A percentile compares a stretch with the other conserved stretches of the same genome.
Conservation (phyloP, 1,140 invertebrate species). For the Cepaea nemoralis region DNA sequence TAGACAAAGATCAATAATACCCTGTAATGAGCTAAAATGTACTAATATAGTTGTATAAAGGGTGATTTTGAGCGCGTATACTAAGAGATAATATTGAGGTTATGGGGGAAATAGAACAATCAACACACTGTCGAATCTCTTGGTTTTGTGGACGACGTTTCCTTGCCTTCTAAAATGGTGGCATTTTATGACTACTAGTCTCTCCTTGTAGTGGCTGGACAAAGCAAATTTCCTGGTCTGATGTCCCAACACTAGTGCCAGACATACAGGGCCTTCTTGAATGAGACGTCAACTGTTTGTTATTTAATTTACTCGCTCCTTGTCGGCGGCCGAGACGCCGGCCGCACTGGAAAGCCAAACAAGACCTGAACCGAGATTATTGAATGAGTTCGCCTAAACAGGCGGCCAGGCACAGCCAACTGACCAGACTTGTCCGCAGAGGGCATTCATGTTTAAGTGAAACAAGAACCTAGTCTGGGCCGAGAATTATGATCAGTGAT, state of each 20-base stretch:
- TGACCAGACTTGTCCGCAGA: background rate
- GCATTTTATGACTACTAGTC: background rate
- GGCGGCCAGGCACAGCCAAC: background rate
- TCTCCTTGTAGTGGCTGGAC: background rate
- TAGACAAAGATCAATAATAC: no score
- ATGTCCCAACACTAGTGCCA: background rate
- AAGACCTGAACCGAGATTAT: background rate
- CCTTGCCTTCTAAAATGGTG: background rate
- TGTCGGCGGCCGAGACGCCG: background rate
- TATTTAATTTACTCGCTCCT: background rate
- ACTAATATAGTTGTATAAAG: no score
- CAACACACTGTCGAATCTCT: no score
- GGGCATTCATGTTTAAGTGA: background rate
- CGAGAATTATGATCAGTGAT: background rate
- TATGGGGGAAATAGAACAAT: no score
- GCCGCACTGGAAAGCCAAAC: background rate
- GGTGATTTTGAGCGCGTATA: no score
- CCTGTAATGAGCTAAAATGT: no score
- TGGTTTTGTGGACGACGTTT: no score
- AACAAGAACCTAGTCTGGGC: background rate
- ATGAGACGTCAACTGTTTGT: background rate
- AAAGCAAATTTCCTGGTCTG: background rate
- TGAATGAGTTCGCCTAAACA: background rate
- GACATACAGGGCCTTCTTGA: background rate
- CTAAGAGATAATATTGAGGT: no score